These are phyloP conservation scores for Amphiprion clarkii DNA, from an alignment of 2,797 vertebrate genomes.

Conservation along the genomic window DNA sequence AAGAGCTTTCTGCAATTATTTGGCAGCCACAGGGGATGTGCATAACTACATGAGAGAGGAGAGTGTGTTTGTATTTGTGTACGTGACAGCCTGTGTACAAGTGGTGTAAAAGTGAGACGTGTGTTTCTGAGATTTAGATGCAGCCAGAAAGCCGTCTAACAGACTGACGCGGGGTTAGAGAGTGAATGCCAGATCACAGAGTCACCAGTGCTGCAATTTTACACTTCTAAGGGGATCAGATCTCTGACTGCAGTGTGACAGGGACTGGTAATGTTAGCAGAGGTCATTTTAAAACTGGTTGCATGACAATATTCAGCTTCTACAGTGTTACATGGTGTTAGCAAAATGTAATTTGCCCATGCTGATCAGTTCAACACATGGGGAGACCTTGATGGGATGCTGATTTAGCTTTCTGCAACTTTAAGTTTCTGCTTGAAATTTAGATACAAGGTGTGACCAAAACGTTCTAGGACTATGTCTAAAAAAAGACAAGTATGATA, in stretches of 20 bases:
- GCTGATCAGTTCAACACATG: too few species aligned
- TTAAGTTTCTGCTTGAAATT: too few species aligned
- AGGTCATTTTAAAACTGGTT: conserved; percentile 17
- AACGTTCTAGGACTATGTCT: too few species aligned
- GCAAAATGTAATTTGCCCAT: too few species aligned
- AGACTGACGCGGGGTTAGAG: conserved; percentile 22
- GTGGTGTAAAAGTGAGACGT: background rate
- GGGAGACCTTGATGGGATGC: too few species aligned
- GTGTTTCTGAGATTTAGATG: background rate
- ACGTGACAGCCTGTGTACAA: background rate
- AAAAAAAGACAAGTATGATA: too few species aligned
- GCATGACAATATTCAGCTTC: background rate
- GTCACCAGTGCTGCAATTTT: conserved; percentile 11
- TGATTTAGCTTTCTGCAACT: too few species aligned
- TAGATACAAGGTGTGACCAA: too few species aligned
- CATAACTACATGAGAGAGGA: background rate
- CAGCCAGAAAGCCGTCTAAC: conserved; percentile 29
- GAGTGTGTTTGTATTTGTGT: conserved; percentile 6
- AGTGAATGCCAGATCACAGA: conserved; percentile 40
- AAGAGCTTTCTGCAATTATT: conserved; percentile 47
- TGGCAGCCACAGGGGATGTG: conserved; percentile 34
- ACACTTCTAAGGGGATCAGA: background rate
- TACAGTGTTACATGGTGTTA: background rate
- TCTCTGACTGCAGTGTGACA: conserved; percentile 12
- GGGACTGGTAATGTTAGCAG: background rate